A percentile compares a stretch with the other conserved stretches of the same genome.
Conservation (phyloP, 1,140 invertebrate genomes). For the Lamellibrachia luymesi region DNA sequence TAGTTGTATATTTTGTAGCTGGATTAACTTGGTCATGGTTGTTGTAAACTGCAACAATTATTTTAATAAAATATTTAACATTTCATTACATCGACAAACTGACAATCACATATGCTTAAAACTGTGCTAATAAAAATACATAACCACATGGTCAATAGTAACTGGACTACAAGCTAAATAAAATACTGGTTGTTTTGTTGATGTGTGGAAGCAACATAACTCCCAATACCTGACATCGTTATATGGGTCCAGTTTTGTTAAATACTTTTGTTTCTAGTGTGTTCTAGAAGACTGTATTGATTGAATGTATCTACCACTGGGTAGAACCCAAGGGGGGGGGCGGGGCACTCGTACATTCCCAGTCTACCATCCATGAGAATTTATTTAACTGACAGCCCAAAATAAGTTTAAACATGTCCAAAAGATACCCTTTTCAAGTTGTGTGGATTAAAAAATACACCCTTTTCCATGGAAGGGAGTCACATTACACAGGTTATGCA, state of each 20-base stretch:
- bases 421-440: too few relatives aligned
- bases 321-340: too few relatives aligned
- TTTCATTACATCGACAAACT: background rate
- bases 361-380: too few relatives aligned
- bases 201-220: background rate
- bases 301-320: too few relatives aligned
- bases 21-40: background rate
- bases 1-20: background rate
- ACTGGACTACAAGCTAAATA: background rate
- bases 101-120: background rate
- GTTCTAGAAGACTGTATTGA: too few relatives aligned
- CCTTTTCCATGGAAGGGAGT: too few relatives aligned
- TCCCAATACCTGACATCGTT: background rate
- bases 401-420: too few relatives aligned
- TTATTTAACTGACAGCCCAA: too few relatives aligned
- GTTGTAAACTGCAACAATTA: slow-evolving; percentile 5
- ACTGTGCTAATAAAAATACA: background rate
- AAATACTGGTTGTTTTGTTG: background rate
- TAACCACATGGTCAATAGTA: background rate
- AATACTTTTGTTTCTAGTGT: background rate
- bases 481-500: too few relatives aligned
- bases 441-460: too few relatives aligned
- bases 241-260: background rate
- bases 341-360: too few relatives aligned
- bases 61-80: slow-evolving; percentile 2